These are phyloP conservation scores for Rhopilema esculentum DNA, from an alignment of 30 jellyfish, hydroid and myxozoan genomes.

Conservation along the genomic window DNA sequence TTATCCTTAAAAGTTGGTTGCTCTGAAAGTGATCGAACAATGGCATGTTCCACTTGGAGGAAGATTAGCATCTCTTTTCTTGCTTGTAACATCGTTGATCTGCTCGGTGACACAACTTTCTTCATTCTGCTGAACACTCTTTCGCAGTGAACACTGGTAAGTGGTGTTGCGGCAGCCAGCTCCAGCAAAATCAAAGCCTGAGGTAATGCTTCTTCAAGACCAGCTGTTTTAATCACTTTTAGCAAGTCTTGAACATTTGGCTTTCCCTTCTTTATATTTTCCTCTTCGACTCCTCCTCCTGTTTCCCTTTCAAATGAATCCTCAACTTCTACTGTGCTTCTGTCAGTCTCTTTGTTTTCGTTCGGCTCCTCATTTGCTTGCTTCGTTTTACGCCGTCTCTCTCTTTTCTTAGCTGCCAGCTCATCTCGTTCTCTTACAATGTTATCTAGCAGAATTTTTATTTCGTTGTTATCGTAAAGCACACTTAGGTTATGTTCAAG, in stretches of 20 bases:
- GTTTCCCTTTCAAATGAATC: slow-evolving; percentile 20
- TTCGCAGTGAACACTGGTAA: slow-evolving; percentile 58
- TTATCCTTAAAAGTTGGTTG: not conserved
- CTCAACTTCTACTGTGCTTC: not conserved
- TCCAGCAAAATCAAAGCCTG: slow-evolving; percentile 36
- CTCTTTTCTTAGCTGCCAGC: slow-evolving; percentile 7
- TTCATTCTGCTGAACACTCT: slow-evolving; percentile 64
- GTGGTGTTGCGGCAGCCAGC: slow-evolving; percentile 58
- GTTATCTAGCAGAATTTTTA: slow-evolving; percentile 16
- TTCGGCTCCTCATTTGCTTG: not conserved
- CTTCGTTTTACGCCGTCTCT: slow-evolving; percentile 6
- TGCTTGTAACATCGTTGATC: slow-evolving; percentile 30
- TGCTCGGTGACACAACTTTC: slow-evolving; percentile 40
- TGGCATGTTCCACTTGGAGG: slow-evolving; percentile 20
- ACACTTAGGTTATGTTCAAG: slow-evolving; percentile 26
- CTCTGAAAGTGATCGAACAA: slow-evolving; percentile 7
- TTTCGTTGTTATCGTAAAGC: slow-evolving; percentile 7
- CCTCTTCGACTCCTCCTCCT: slow-evolving; percentile 13
- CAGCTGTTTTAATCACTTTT: slow-evolving; percentile 14
- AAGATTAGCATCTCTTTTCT: slow-evolving; percentile 2
- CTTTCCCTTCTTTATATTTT: slow-evolving; percentile 20
- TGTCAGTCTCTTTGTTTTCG: not conserved
- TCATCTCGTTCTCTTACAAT: slow-evolving; percentile 26
- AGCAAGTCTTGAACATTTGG: slow-evolving; percentile 5
- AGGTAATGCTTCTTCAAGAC: slow-evolving; percentile 49